Evolutionary conservation across 23 tunicate genomes (phyloP), one percentile per base, ranked within the genome.

Genomic region (Oikopleura albicans): DNA sequence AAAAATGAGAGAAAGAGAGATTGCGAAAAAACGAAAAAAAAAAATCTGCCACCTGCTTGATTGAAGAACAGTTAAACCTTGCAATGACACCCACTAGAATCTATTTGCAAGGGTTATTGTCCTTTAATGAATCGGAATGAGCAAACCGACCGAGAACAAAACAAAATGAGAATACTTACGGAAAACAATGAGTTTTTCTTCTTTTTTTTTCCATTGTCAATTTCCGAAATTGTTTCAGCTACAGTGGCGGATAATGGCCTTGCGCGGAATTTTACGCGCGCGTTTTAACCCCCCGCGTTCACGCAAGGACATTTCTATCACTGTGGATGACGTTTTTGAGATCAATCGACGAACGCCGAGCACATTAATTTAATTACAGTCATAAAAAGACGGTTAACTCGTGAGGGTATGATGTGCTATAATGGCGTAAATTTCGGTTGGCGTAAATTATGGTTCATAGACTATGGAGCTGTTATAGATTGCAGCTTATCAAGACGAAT

Each of bases 221-320:
- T n/a, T n/a, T n/a, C n/a, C n/a, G n/a, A n/a, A n/a, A n/a, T n/a
- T n/a, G n/a, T n/a, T n/a, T 49, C 63, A 49, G 63, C 63, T 49
- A 49, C 63, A 49, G 63, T 49, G 63, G 63, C 63, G 63, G 63
- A 49, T 49, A 49, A 49, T 49, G 63, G 63, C 63, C 63, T 49
- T 49, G 63, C n/a, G n/a, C n/a, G n/a, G n/a, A n/a, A n/a, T n/a
- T n/a, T n/a, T n/a, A n/a, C n/a, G n/a, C n/a, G 63, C 12, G 12
- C 22, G 63, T 49, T 8, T 49, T 22, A 22, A 49, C 12, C 12
- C 12, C 12, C 12, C 22, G 22, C 63, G 12, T 49, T 49, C 22
- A 22, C 22, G 22, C 63, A 49, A 49, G 63, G 63, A 8, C 22
- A 8, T 49, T 49, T 8, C 63, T 49, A 49, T 49, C 63, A 49